phyloP scores from a whole-genome alignment of 2,888 invertebrate genomes.

The Synergus gifuensis region DNA sequence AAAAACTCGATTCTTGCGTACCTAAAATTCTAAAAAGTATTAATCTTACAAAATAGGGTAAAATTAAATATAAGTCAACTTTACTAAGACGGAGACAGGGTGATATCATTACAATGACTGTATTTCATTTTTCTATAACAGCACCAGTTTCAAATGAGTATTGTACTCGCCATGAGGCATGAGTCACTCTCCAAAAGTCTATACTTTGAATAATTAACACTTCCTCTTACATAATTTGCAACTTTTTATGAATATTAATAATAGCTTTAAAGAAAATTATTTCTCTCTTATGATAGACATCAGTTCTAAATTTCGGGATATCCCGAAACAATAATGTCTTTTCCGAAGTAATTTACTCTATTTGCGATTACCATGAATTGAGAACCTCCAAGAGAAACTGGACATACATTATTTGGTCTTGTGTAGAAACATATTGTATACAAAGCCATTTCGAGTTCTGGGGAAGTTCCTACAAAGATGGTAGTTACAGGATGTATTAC shows the following conservation, averaged over 20 bases:
- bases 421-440: conserved; percentile 93
- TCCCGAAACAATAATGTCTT: conserved; percentile 89
- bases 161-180: neutral
- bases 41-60: neutral
- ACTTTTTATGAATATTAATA: neutral
- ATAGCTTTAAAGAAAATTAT: neutral
- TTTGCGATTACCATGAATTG: conserved; percentile 87
- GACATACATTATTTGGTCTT: conserved; percentile 87
- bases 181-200: neutral
- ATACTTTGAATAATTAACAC: neutral
- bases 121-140: neutral
- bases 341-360: conserved; percentile 87
- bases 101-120: neutral
- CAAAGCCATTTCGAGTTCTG: conserved; percentile 93
- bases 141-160: conserved; percentile 11
- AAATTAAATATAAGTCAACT: conserved; percentile 7
- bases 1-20: neutral
- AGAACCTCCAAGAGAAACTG: conserved; percentile 84
- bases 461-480: conserved; percentile 92
- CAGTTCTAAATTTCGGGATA: conserved; percentile 85
- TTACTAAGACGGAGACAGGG: neutral
- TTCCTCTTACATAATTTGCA: neutral
- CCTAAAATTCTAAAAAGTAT: neutral
- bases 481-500: conserved; percentile 88
- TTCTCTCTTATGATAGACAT: conserved; percentile 2